These are phyloP conservation scores for Drosophila lini DNA, from an alignment of 1,140 invertebrate genomes.

Conservation along the genomic window DNA sequence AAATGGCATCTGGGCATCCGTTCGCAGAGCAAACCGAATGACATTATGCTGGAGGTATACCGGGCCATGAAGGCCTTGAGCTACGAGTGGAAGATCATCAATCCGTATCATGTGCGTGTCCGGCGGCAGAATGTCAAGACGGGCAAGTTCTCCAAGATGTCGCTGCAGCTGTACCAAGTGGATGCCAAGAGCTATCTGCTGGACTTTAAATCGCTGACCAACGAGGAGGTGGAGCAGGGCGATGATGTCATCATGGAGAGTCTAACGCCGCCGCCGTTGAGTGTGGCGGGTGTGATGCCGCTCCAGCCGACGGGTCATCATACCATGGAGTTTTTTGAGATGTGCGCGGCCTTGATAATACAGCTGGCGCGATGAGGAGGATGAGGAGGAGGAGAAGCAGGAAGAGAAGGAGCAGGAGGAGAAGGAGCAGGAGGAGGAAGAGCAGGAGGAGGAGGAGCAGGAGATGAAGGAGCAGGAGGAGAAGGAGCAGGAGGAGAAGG, in stretches of 20 bases:
- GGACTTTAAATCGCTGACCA: slow-evolving; percentile 98
- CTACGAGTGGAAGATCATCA: slow-evolving; percentile 99
- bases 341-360: slow-evolving; percentile 99
- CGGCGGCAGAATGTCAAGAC: slow-evolving; percentile 93
- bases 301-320: slow-evolving; percentile 90
- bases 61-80: slow-evolving; percentile 98
- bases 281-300: slow-evolving; percentile 79
- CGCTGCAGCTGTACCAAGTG: slow-evolving; percentile 98
- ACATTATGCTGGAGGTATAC: slow-evolving; percentile 99
- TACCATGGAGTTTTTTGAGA: slow-evolving; percentile 99
- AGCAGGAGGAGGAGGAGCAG: too few species aligned
- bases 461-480: slow-evolving; percentile 42
- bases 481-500: neutral
- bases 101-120: slow-evolving; percentile 97
- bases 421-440: too few species aligned
- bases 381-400: neutral
- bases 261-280: slow-evolving; percentile 84
- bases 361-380: slow-evolving; percentile 95
- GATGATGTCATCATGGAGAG: slow-evolving; percentile 86
- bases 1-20: slow-evolving; percentile 99
- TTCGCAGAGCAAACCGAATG: slow-evolving; percentile 99
- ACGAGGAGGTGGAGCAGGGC: slow-evolving; percentile 89
- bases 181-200: slow-evolving; percentile 98
- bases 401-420: too few species aligned
- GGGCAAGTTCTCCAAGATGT: slow-evolving; percentile 97